phyloP scores from a whole-genome alignment of 2,113 vertebrate species.

The Thunnus maccoyii region DNA sequence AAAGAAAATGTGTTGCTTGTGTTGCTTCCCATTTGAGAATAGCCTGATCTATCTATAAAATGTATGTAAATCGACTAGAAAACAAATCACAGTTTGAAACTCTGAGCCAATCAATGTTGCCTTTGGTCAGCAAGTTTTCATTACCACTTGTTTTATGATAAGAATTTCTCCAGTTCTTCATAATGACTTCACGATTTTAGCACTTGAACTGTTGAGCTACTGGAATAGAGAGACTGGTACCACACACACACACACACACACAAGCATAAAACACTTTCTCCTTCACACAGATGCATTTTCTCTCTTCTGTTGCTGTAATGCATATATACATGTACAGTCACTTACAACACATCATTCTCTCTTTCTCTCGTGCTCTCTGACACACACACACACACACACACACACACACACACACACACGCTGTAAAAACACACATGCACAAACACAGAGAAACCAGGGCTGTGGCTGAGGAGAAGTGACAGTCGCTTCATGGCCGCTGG shows the following conservation, averaged over 20 bases:
- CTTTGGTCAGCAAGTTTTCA: neutral
- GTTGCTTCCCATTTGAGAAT: too few relatives aligned
- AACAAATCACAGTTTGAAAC: neutral
- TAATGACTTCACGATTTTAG: neutral
- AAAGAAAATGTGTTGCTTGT: too few relatives aligned
- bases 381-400: slow-evolving; percentile 13
- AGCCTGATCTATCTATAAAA: too few relatives aligned
- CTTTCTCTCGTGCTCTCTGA: neutral
- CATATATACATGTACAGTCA: slow-evolving; percentile 37
- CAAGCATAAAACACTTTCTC: neutral
- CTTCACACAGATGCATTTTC: slow-evolving; percentile 4
- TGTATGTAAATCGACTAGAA: too few relatives aligned
- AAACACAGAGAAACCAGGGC: slow-evolving; percentile 28
- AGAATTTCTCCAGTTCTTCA: neutral
- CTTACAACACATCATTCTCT: slow-evolving; percentile 23
- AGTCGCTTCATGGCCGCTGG: slow-evolving; percentile 72
- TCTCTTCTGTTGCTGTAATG: slow-evolving; percentile 11
- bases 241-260: neutral
- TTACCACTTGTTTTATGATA: neutral
- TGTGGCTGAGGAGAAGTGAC: slow-evolving; percentile 74
- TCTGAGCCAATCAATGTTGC: neutral
- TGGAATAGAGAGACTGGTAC: neutral
- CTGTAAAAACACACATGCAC: slow-evolving; percentile 50
- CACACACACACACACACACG: slow-evolving; percentile 16
- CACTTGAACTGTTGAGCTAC: neutral